A percentile compares a stretch with the other conserved stretches of the same genome.
phyloP scores from a whole-genome alignment of 2,113 vertebrate genomes.

The Laticauda laticaudata region DNA sequence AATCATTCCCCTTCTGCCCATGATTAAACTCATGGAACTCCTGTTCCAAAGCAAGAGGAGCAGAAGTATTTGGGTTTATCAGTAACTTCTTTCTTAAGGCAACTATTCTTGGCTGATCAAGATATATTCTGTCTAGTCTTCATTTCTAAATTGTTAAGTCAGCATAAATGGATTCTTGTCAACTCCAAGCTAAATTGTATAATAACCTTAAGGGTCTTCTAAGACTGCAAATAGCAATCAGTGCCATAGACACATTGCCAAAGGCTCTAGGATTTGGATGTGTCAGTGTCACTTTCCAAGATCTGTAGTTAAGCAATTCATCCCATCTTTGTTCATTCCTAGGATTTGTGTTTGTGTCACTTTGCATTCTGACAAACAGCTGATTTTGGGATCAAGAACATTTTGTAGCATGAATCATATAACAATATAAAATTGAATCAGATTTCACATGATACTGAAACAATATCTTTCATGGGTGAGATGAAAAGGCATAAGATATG shows the following conservation, averaged over 20 bases:
- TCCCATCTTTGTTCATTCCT: too few relatives aligned
- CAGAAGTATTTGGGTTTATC: neutral
- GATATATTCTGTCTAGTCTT: neutral
- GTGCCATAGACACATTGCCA: neutral
- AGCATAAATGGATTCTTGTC: neutral
- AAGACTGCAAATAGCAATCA: neutral
- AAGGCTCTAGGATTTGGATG: neutral
- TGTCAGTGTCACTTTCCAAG: neutral
- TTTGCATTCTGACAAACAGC: neutral
- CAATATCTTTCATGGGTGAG: neutral
- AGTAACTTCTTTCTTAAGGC: neutral
- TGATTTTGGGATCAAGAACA: neutral
- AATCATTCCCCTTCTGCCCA: neutral
- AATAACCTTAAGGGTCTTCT: neutral
- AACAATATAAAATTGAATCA: neutral
- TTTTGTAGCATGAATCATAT: neutral
- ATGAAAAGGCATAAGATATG: neutral
- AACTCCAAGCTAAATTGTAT: neutral
- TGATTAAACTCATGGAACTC: neutral
- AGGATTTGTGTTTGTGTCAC: neutral
- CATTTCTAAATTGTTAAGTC: neutral
- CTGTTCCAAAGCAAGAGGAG: fast-evolving
- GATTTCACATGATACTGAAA: neutral
- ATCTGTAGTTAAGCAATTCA: neutral
- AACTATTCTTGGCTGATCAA: neutral